Base-by-base conservation (phyloP, 35 echinoderm and acorn worm genomes). In the Ophioderma brevispina region DNA sequence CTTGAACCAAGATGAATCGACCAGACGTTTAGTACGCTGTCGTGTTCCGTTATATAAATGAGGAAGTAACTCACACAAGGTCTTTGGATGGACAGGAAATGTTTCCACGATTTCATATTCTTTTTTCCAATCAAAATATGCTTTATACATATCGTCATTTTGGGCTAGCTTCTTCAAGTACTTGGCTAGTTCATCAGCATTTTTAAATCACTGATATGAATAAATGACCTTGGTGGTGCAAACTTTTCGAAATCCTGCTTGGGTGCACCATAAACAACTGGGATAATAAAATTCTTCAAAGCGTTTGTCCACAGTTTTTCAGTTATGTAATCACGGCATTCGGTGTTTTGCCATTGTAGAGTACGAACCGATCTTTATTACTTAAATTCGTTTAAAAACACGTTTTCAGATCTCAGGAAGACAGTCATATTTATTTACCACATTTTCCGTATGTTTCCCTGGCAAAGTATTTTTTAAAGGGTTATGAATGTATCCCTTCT, bases 291-390 rank as follows among this genome's bases (percentile, higher is more conserved):
- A 38, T 95, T 76, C 15, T 23, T 32, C 14, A 95, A 55, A 33
- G 84, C 55, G 38, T 88, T 85, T 39, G 55, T 76, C 90, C 89
- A 95, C 30, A 95, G 85, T 49, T 87, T 92, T 31, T 95, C 94
- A 1, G 94, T 92, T 35, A 95, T 95, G 77, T 95, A 95, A 70
- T 95, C 94, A 19, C 76, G 79, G 40, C 94, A 95, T 32, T 95
- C 94, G 18, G 84, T 40, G 55, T 89, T 95, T 23, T 70, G 84
- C 5, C 91, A 82, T 4, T 43, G 85, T 25, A 95, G 84, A 46
- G 59, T 8, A 6, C 4, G 23, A 55, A 79, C 76, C 84, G 36
- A 95, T 89, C 32, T 89, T 82, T 43, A 81, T 89, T 37, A 42
- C 35, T 31, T 38, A 19, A 13, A 91, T 86, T 10, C 33, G 41